Conservation (phyloP, 2,797 vertebrate genomes). For the Mionectes olivaceus region DNA sequence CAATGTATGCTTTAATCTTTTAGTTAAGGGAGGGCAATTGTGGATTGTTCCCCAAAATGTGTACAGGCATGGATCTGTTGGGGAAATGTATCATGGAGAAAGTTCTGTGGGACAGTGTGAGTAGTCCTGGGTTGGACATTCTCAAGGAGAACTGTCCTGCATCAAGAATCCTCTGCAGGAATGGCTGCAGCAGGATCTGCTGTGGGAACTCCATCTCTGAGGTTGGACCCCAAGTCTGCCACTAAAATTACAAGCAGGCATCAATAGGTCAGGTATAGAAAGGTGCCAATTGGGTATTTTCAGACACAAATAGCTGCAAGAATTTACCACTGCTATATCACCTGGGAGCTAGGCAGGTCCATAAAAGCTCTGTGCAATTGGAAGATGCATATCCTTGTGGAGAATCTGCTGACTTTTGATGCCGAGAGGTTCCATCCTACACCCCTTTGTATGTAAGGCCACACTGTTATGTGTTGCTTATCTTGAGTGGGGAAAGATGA, state of each 20-base stretch:
- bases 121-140: neutral
- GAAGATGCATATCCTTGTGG: neutral
- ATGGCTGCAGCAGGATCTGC: neutral
- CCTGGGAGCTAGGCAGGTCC: neutral
- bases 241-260: neutral
- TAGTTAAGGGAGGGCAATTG: neutral
- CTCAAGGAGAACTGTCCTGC: neutral
- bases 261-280: neutral
- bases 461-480: neutral
- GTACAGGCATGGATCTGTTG: neutral
- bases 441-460: neutral
- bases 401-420: neutral
- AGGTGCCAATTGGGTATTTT: neutral
- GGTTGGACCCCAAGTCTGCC: neutral
- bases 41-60: neutral
- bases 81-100: neutral
- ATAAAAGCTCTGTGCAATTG: neutral
- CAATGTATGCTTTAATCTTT: neutral
- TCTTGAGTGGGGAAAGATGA: neutral
- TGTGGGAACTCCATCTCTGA: neutral
- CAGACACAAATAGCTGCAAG: constrained; percentile 6
- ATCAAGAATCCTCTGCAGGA: neutral
- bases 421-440: neutral
- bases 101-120: neutral
- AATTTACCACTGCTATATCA: neutral